Base-by-base conservation (phyloP, 1,140 invertebrate genomes). In the Tetraneura akinire region DNA sequence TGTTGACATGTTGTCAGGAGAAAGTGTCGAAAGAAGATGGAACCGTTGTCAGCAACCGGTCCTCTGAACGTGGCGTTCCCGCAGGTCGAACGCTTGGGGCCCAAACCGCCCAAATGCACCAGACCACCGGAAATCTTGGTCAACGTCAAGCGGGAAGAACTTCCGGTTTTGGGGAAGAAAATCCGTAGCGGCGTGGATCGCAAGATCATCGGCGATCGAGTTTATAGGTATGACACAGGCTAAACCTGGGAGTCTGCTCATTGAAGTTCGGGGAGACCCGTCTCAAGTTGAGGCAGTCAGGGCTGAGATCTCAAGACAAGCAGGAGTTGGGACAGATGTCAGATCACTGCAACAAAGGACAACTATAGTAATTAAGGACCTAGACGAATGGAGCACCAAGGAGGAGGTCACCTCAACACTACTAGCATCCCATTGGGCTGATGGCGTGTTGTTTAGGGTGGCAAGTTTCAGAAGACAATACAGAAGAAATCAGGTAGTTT, bases 51-150 rank as follows among this genome's bases (percentile, higher is more conserved):
- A n/a, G n/a, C n/a, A n/a, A n/a, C n/a, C n/a, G n/a, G n/a, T n/a
- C n/a, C n/a, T n/a, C n/a, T n/a, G n/a, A n/a, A n/a, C n/a, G n/a
- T n/a, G 49, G 21, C 57, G 21, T 10, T n/a, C 57, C 10, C 26
- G 57, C 57, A 23, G 10, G 8, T 18, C 8, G 26, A 21, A 23
- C 21, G 57, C 21, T 60, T 9, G 8, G 21, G 9, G 57, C 21
- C 57, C 1, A 29, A 23, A 60, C 21, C 57, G 21, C 23, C 10
- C 26, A 60, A 60, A 29, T 8, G 26, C 57, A 5, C 57, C 18
- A 51, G 57, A 29, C 57, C 57, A 60, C 21, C 57, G 21, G 26
- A 21, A 60, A 60, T 60, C 8, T 21, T 60, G 57, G 57, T 60
- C 8, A 23, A 60, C 8, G 21, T 60, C 11, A 29, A 14, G 21